Evolutionary conservation across 2,113 vertebrate genomes (phyloP), one percentile per base, ranked within the genome.

Genomic region (Phoenicopterus ruber): DNA sequence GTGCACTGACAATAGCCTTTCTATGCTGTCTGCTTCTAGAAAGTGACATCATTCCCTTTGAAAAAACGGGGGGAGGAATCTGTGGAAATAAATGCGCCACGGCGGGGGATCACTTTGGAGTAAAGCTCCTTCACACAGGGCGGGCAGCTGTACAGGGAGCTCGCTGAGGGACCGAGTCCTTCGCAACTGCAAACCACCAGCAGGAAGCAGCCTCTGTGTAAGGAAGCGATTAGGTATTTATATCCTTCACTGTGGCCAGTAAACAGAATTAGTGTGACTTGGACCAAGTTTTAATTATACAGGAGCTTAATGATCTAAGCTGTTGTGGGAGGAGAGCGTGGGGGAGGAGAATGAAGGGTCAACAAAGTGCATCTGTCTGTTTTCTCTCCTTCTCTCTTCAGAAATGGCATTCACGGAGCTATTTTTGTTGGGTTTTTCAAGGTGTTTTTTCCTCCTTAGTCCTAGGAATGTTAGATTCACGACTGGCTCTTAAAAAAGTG

Each of bases 271-370:
- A 97, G 95, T 93, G 86, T 73, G 93, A 96, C 97, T 98, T 97
- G 97, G 97, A 97, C 95, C 86, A 97, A 97, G 96, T 91, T 96
- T 98, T 98, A 98, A 98, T 98, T 98, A 98, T 94, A 98, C 81
- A 79, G 97, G 78, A 96, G 93, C 82, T 98, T 98, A 98, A 98
- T 97, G 96, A 98, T 96, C 98, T 98, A 96, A 98, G 95, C 91
- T 95, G 93, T 76, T 97, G 98, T 98, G 97, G 98, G 97, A 97
- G 93, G 95, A 95, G 93, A 97, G 94, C 42, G 63, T 95, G 95
- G 95, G 97, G 94, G 80, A 96, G 95, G 95, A 98, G 67, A 90
- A 93, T 89, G 88, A 93, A 97, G 86, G 95, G 95, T 97, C 93
- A 97, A 83, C 82, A 87, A 80, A 98, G 97, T 95, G 52, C 95